A percentile compares a stretch with the other conserved stretches of the same genome.
Evolutionary conservation across 2,888 invertebrate species (phyloP).

Genomic region (Caenorhabditis angaria): DNA sequence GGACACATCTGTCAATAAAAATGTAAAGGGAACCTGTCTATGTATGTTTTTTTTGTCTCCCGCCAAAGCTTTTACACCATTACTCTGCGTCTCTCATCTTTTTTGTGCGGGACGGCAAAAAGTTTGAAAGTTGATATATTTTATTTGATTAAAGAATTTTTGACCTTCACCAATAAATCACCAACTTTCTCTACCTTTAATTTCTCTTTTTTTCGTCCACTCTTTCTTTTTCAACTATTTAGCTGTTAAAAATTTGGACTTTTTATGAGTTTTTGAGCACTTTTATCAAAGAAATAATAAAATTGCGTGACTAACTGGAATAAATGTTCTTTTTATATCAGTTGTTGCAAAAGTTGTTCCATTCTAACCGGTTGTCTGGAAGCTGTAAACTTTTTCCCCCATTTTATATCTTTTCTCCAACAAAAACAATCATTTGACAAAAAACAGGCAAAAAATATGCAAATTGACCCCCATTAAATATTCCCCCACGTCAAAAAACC

Average conservation of each 20-base stretch:
- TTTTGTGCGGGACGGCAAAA: background rate
- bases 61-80: constrained; percentile 1
- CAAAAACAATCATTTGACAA: background rate
- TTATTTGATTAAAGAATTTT: background rate
- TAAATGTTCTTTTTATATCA: background rate
- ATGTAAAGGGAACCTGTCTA: background rate
- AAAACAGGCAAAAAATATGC: background rate
- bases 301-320: constrained; percentile 2
- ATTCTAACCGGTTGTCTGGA: too few relatives aligned
- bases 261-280: background rate
- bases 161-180: background rate
- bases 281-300: constrained; percentile 2
- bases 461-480: constrained; percentile 1
- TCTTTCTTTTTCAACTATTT: background rate
- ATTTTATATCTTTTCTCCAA: background rate
- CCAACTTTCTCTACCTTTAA: background rate
- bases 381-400: too few relatives aligned
- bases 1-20: constrained; percentile 2
- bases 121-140: too few relatives aligned
- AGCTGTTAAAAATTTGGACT: background rate
- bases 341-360: too few relatives aligned
- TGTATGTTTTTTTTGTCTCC: background rate
- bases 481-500: background rate
- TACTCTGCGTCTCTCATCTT: background rate
- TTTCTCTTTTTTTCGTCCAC: background rate